phyloP scores from a whole-genome alignment of 2,113 vertebrate species.

The Strigops habroptila region DNA sequence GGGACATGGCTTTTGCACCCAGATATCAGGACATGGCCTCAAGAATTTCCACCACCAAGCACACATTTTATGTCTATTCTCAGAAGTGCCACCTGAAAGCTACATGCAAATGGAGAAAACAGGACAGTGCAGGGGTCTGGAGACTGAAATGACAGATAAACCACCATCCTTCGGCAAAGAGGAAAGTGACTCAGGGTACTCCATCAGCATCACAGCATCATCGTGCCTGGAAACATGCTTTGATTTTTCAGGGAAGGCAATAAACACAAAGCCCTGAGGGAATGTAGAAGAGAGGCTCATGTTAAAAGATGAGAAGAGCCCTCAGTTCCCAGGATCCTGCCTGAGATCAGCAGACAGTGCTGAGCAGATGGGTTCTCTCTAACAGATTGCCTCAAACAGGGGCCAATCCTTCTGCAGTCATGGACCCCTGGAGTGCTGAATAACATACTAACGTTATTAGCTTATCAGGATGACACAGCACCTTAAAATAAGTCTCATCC shows the following conservation, averaged over 20 bases:
- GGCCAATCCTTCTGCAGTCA: neutral
- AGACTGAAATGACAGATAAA: neutral
- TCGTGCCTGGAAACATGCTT: neutral
- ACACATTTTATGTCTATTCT: neutral
- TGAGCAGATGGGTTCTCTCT: neutral
- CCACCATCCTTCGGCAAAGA: neutral
- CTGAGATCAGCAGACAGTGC: neutral
- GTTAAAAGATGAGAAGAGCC: neutral
- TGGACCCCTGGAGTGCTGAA: neutral
- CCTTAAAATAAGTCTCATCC: neutral
- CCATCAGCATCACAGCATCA: neutral
- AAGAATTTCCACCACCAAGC: neutral
- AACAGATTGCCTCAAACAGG: neutral
- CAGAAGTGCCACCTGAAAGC: neutral
- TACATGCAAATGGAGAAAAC: accelerated
- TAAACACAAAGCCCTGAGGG: neutral
- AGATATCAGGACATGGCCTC: neutral
- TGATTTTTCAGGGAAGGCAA: neutral
- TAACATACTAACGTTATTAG: neutral
- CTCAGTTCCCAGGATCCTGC: neutral
- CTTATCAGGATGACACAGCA: neutral
- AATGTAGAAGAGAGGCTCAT: neutral
- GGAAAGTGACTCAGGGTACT: neutral
- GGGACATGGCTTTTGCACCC: neutral
- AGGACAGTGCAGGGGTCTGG: neutral